Base-by-base conservation (phyloP, 2,113 vertebrate species). In the Indri indri region DNA sequence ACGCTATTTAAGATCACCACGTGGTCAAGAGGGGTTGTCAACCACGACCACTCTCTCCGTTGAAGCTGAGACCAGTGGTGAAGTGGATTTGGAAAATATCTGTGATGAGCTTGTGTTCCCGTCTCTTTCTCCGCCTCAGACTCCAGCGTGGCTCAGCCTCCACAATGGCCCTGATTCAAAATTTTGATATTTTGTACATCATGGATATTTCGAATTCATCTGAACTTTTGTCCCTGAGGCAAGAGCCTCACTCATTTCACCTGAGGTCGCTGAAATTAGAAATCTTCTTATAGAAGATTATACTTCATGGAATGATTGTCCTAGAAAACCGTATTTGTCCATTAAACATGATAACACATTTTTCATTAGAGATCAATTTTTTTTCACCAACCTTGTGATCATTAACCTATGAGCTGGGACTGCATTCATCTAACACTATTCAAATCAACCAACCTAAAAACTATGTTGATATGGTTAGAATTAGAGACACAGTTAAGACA, bases 231-330 rank as follows among this genome's bases (percentile, higher is more conserved):
- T 54, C 47, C n/a, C 8, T 40, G 22, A n/a, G 40, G 65, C 30
- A 12, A 9, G 37, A 2, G 13, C 37, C 27, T 80, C 12, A 40
- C 13, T 27, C 5, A 50, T 34, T 37, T 77, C 34, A 12, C 13
- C 8, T 0, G 0, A 4, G 30, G 22, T 27, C 22, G 8, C 13
- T 2, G 2, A 47, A 22, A 6, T 27, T 5, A 14, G 77, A 8
- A 71, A n/a, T 10, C 42, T 25, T 9, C 54, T 18, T 8, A 25
- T 3, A 30, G 40, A 74, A 57, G 6, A 13, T 37, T 18, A 70
- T 42, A 25, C 32, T 20, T 20, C 18, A 0, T 4, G 12, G 77
- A 25, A n/a, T 4, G 27, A 17, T 61, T 3, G 14, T 27, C 47
- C 22, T 1, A 59, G 65, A 45, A 70, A 81, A 71, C 22, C 0